phyloP scores from a whole-genome alignment of 1,140 invertebrate species.

The Mizuhopecten yessoensis region DNA sequence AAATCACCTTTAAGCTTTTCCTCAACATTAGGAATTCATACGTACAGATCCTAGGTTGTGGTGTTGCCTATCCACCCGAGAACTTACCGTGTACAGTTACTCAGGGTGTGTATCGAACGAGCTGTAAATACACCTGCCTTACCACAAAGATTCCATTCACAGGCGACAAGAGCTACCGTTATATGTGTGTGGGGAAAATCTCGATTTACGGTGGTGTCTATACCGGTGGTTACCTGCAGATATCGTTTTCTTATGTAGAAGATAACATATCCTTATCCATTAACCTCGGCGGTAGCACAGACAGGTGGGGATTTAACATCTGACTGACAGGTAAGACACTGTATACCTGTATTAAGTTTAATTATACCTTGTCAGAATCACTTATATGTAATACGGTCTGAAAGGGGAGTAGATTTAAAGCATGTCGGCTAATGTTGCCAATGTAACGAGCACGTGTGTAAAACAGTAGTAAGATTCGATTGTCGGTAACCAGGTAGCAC shows the following conservation, averaged over 20 bases:
- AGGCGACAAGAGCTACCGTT: not conserved
- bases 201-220: no score
- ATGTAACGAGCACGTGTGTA: not conserved
- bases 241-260: slow-evolving; percentile 27
- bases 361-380: not conserved
- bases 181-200: not conserved
- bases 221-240: not conserved
- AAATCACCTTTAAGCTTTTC: no score
- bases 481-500: not conserved
- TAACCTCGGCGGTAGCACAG: not conserved
- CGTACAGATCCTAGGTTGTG: not conserved
- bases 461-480: not conserved
- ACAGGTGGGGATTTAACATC: slow-evolving; percentile 5
- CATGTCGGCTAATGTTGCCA: not conserved
- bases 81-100: not conserved
- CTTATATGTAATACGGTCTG: not conserved
- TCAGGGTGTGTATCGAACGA: not conserved
- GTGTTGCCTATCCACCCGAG: not conserved
- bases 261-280: slow-evolving; percentile 11
- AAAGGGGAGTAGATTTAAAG: not conserved
- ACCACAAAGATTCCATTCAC: not conserved
- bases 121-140: not conserved
- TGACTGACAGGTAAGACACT: not conserved
- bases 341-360: not conserved
- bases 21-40: no score